Base-by-base conservation (phyloP, 2,888 invertebrate genomes). In the Hololepta plana region DNA sequence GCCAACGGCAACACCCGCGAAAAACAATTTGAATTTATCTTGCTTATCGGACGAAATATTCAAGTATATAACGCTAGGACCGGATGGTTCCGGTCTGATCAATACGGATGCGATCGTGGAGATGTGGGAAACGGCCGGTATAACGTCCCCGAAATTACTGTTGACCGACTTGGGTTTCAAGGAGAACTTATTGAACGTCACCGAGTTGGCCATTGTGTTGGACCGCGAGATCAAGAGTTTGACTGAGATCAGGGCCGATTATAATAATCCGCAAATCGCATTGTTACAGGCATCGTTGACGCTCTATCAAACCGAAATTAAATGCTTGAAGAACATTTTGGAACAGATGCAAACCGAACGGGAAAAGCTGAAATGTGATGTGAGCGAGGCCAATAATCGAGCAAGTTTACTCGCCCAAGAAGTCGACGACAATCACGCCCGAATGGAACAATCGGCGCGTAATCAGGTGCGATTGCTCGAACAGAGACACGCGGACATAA, bases 341-440 rank as follows among this genome's bases (percentile, higher is more conserved):
- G 73, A 75, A 30, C 76, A 77, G 38, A 56, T 75, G 39, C 60
- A 62, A 24, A 69, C 67, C 15, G 90, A 90, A 49, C 67, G 82
- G 27, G 75, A 80, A 38, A 88, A 88, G 49, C 53, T 90, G 19
- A 72, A 74, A 33, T 56, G 62, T 7, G 85, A 87, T 44, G 68
- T 88, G 10, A 59, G 64, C 11, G 85, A 85, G 46, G 82, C 87
- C 0, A 85, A 88, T 46, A 66, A 74, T 30, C 63, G 88, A 38
- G 81, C 84, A 0, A 64, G 72, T 1, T 49, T 84, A 27, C 58
- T 91, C 25, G 90, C 87, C 2, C 81, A 81, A 40, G 91, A 91
- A 52, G 79, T 88, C 2, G 91, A 93, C 49, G 91, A 91, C 43
- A 74, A 79, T 40, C 87, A 90, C 49, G 67, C 74, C 2, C 68